Evolutionary conservation across 2,797 vertebrate species (phyloP).

Genomic region (Oreonectes daqikongensis): DNA sequence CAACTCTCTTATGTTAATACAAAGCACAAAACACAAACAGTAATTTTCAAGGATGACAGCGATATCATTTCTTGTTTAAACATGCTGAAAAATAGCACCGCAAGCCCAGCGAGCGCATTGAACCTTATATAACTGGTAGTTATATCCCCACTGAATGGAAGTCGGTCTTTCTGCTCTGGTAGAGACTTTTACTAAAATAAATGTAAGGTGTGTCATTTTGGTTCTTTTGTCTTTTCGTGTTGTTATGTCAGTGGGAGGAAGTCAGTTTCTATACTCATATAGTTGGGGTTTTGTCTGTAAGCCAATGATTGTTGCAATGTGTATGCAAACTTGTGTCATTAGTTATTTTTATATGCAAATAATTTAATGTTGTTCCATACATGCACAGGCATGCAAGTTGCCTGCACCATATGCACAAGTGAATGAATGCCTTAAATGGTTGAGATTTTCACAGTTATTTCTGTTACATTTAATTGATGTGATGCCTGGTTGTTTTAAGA

Average conservation of each 20-base stretch:
- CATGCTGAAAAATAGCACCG: conserved; percentile 31
- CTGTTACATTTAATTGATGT: not conserved
- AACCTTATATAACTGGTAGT: conserved; percentile 19
- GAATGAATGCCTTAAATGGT: too few species aligned
- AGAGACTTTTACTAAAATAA: not conserved
- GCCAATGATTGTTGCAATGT: not conserved
- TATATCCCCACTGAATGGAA: not conserved
- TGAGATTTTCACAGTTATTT: too few species aligned
- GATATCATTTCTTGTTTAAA: conserved; percentile 62
- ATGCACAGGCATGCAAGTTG: not conserved
- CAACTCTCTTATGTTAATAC: conserved; percentile 42
- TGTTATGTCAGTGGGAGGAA: not conserved
- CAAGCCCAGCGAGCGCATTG: not conserved
- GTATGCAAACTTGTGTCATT: not conserved
- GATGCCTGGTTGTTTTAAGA: too few species aligned
- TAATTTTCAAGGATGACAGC: conserved; percentile 58
- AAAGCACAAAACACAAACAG: conserved; percentile 45
- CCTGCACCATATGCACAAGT: not conserved
- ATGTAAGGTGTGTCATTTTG: not conserved
- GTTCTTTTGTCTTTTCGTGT: not conserved
- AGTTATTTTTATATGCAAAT: not conserved
- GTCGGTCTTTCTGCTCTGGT: not conserved
- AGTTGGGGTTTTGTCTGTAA: not conserved
- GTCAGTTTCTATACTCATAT: not conserved
- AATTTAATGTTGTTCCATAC: not conserved